Evolutionary conservation across 2,797 vertebrate species (phyloP).

Genomic region (Argentina silus): DNA sequence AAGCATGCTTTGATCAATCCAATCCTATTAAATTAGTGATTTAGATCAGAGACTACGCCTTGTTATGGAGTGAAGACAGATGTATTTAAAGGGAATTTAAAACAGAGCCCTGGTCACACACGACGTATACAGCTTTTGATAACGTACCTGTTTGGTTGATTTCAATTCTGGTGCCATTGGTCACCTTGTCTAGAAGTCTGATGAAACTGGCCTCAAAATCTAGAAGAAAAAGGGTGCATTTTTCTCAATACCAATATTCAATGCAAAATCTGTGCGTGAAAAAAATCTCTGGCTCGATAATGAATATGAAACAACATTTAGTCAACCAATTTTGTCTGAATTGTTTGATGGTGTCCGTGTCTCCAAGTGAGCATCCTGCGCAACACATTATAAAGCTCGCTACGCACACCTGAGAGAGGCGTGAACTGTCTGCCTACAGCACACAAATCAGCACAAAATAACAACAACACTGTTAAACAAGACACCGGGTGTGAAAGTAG

Average conservation of each 20-base stretch:
- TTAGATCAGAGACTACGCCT: too few species aligned
- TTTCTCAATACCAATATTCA: background rate
- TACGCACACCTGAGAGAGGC: too few species aligned
- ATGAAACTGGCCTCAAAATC: slow-evolving; percentile 98
- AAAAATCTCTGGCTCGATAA: background rate
- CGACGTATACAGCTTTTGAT: background rate
- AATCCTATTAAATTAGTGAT: too few species aligned
- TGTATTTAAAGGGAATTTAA: background rate
- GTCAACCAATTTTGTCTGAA: background rate
- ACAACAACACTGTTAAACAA: too few species aligned
- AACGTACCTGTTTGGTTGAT: slow-evolving; percentile 95
- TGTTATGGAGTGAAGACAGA: background rate
- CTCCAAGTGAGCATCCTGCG: too few species aligned
- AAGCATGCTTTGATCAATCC: too few species aligned
- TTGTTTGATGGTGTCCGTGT: too few species aligned
- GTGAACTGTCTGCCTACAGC: too few species aligned
- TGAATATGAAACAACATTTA: background rate
- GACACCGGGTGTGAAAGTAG: background rate
- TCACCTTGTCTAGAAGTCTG: slow-evolving; percentile 94
- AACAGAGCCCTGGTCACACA: background rate
- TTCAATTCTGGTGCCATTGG: slow-evolving; percentile 94
- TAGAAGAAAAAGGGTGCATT: slow-evolving; percentile 53
- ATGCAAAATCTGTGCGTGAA: background rate
- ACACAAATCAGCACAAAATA: too few species aligned
- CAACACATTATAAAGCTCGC: too few species aligned